Evolutionary conservation across 2,888 invertebrate species (phyloP).

Genomic region (Lacanobia wlatinum): DNA sequence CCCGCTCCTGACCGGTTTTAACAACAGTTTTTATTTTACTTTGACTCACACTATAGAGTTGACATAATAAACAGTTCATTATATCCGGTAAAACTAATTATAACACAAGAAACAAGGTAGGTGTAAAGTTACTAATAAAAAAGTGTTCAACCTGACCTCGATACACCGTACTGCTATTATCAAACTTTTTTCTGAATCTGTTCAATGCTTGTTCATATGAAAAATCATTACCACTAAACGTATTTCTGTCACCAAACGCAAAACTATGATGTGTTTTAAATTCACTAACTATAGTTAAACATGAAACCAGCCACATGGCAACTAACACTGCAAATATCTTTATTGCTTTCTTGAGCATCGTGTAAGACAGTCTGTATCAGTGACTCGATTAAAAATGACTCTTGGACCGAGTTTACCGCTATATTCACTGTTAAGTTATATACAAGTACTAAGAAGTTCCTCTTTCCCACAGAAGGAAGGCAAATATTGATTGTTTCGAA

Average conservation of each 20-base stretch:
- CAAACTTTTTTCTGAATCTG: constrained; percentile 60
- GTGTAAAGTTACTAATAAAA: not conserved
- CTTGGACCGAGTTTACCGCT: not conserved
- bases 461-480: constrained; percentile 68
- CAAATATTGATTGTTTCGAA: constrained; percentile 71
- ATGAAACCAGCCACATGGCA: constrained; percentile 73
- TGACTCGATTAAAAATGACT: constrained; percentile 27
- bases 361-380: constrained; percentile 12
- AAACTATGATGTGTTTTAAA: constrained; percentile 53
- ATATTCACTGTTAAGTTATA: constrained; percentile 53
- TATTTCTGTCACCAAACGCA: not conserved
- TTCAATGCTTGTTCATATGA: constrained; percentile 66
- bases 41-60: too few species aligned
- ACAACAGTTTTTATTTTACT: too few species aligned
- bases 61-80: too few species aligned
- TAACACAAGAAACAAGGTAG: not conserved
- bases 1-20: too few species aligned
- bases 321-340: constrained; percentile 66
- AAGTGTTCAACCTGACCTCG: constrained; percentile 58
- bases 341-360: constrained; percentile 56
- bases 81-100: not conserved
- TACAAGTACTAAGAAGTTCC: constrained; percentile 65
- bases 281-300: constrained; percentile 71
- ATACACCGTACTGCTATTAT: constrained; percentile 61
- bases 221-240: constrained; percentile 34